These are phyloP conservation scores for Coccyzus lansbergi DNA, from an alignment of 2,797 vertebrate genomes.

Conservation along the genomic window DNA sequence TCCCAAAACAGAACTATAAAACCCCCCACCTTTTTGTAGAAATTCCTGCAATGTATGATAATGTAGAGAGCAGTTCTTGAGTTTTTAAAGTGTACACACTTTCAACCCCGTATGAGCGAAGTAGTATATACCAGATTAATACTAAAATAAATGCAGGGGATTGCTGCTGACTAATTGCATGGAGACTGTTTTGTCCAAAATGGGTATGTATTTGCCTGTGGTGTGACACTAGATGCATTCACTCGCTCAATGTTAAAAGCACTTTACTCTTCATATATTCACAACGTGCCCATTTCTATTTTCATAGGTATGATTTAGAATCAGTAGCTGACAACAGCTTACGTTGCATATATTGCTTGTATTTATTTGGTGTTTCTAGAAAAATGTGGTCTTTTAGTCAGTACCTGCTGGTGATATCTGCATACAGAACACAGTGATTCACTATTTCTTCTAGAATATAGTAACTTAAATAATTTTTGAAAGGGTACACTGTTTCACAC, in stretches of 20 bases:
- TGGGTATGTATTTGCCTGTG: conserved; percentile 14
- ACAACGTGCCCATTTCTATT: conserved; percentile 8
- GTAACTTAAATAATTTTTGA: neutral
- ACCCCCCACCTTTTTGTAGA: neutral
- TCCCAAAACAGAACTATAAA: no score
- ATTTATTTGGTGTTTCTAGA: conserved; percentile 38
- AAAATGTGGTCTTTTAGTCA: neutral
- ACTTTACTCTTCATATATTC: conserved; percentile 59
- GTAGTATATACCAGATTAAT: neutral
- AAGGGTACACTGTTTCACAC: neutral
- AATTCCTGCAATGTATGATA: neutral
- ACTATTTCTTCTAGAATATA: neutral
- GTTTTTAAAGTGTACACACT: neutral
- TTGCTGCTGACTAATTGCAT: conserved; percentile 60
- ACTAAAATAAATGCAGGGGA: neutral
- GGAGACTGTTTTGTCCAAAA: conserved; percentile 19
- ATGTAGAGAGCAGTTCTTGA: neutral
- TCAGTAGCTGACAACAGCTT: neutral
- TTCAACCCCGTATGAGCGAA: neutral
- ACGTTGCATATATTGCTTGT: conserved; percentile 7
- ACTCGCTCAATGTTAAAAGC: conserved; percentile 40
- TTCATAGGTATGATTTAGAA: conserved; percentile 5
- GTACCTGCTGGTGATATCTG: neutral
- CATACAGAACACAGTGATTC: neutral
- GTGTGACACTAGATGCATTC: neutral